These are phyloP conservation scores for Zaprionus bogoriensis DNA, from an alignment of 2,888 invertebrate genomes.

Conservation along the genomic window DNA sequence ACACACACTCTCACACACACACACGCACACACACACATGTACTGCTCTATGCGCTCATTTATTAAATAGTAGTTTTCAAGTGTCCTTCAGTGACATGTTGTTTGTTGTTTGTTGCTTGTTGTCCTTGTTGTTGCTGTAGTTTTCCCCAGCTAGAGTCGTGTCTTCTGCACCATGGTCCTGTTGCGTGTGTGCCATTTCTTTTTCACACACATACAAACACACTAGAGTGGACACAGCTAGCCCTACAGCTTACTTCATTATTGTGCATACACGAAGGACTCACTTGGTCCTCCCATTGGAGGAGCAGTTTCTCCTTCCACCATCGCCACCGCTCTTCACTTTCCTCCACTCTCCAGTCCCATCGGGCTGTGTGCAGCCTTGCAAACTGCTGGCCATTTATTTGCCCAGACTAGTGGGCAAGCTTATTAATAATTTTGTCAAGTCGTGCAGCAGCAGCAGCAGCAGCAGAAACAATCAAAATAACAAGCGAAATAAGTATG, in stretches of 20 bases:
- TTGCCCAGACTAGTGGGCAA: conserved; percentile 48
- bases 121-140: conserved; percentile 37
- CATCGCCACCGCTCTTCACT: neutral
- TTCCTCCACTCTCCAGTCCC: neutral
- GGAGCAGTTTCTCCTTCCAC: no score
- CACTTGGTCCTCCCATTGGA: conserved; percentile 3
- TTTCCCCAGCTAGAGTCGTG: conserved; percentile 42
- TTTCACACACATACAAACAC: conserved; percentile 20
- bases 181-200: conserved; percentile 63
- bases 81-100: conserved; percentile 79
- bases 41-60: conserved; percentile 73
- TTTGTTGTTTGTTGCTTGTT: conserved; percentile 64
- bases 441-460: conserved; percentile 23
- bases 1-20: conserved; percentile 5
- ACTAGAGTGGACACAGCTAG: conserved; percentile 41
- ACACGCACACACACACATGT: conserved; percentile 21
- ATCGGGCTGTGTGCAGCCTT: neutral
- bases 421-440: conserved; percentile 75
- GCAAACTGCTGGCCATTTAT: conserved; percentile 57
- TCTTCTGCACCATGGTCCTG: conserved; percentile 39
- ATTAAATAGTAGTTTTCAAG: conserved; percentile 80
- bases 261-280: conserved; percentile 66
- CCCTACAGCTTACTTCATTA: conserved; percentile 68
- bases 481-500: conserved; percentile 19
- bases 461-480: conserved; percentile 21